Evolutionary conservation across 2,888 invertebrate species (phyloP).

Genomic region (Synergus gifuensis): DNA sequence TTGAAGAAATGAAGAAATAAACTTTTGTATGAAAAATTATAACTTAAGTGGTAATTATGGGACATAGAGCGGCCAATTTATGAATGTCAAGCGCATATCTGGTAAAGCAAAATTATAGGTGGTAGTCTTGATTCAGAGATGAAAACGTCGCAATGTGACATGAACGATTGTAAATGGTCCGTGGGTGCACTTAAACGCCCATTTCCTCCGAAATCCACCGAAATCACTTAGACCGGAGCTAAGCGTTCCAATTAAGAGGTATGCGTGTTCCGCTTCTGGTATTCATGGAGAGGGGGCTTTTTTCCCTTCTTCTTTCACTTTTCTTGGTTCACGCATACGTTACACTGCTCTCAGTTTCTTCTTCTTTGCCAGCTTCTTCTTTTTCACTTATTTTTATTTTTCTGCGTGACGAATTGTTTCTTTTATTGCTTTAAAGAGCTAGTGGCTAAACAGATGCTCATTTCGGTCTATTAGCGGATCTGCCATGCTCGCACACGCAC

Average conservation of each 20-base stretch:
- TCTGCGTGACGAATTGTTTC: background rate
- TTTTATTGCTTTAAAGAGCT: conserved; percentile 45
- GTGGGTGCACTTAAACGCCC: conserved; percentile 72
- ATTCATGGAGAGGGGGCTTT: conserved; percentile 17
- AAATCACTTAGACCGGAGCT: conserved; percentile 72
- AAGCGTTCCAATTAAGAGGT: conserved; percentile 77
- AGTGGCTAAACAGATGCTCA: conserved; percentile 68
- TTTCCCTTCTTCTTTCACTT: conserved; percentile 41
- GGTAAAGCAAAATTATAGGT: conserved; percentile 12
- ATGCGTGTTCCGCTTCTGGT: conserved; percentile 62
- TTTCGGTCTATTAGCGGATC: conserved; percentile 75
- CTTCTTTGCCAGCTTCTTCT: background rate
- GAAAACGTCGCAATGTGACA: conserved; percentile 60
- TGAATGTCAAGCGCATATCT: background rate
- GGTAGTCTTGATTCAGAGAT: conserved; percentile 42
- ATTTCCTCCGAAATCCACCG: conserved; percentile 76
- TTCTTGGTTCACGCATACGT: conserved; percentile 27
- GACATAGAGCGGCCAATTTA: background rate
- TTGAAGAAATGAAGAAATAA: background rate
- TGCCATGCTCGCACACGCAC: conserved; percentile 65
- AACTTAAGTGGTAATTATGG: background rate
- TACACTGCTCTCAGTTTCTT: conserved; percentile 34
- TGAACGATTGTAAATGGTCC: conserved; percentile 68
- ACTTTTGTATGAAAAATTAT: background rate
- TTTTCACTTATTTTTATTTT: conserved; percentile 34